Conservation (phyloP, 2,888 invertebrate species). For the Hirtodrosophila alboralis region DNA sequence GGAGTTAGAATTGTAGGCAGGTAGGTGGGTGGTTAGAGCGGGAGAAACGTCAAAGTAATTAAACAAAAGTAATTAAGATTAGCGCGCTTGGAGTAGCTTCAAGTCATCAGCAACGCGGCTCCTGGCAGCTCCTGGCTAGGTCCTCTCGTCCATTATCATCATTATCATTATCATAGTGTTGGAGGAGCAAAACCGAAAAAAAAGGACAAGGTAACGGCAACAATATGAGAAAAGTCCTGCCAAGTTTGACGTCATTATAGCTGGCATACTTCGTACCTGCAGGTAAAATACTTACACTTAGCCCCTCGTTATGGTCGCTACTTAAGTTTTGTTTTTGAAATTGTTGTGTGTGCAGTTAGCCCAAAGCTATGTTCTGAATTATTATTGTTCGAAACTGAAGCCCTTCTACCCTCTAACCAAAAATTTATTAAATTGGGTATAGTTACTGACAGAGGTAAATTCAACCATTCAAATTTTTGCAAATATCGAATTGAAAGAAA, state of each 20-base stretch:
- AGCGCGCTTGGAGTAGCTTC: slow-evolving; percentile 75
- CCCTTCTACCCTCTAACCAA: neutral
- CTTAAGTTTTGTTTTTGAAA: slow-evolving; percentile 29
- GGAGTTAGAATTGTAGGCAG: neutral
- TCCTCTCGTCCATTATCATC: slow-evolving; percentile 57
- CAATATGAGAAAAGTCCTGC: slow-evolving; percentile 68
- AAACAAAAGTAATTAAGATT: slow-evolving; percentile 84
- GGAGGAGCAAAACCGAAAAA: too few species aligned
- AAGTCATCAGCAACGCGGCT: slow-evolving; percentile 65
- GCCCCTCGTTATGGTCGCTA: slow-evolving; percentile 47
- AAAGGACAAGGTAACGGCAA: slow-evolving; percentile 29
- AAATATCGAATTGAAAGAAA: too few species aligned
- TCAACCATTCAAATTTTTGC: too few species aligned
- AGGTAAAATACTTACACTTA: slow-evolving; percentile 40
- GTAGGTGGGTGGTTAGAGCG: slow-evolving; percentile 8
- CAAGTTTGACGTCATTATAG: slow-evolving; percentile 78
- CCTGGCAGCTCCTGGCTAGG: slow-evolving; percentile 1
- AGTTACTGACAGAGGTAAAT: too few species aligned
- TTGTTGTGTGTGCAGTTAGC: slow-evolving; percentile 24
- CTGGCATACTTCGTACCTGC: slow-evolving; percentile 39
- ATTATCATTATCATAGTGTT: slow-evolving; percentile 70
- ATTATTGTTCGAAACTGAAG: slow-evolving; percentile 68
- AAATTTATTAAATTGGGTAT: neutral
- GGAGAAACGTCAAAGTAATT: slow-evolving; percentile 82
- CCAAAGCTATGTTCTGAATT: slow-evolving; percentile 71